Base-by-base conservation (phyloP, 2,113 vertebrate genomes). In the Cyanoderma ruficeps region DNA sequence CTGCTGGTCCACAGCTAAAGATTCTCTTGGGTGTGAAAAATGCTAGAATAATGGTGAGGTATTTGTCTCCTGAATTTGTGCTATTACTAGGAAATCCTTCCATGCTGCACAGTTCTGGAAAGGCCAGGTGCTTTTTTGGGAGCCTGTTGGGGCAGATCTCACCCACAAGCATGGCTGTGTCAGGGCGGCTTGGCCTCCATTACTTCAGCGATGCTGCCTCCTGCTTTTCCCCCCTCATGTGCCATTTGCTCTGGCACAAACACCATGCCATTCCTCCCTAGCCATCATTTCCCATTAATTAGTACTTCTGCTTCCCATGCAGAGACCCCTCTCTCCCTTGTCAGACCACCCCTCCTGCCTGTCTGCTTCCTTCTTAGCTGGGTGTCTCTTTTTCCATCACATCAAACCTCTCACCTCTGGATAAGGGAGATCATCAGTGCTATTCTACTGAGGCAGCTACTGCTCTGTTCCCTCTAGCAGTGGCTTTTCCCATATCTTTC, bases 21-120 rank as follows among this genome's bases (percentile, higher is more conserved):
- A 96, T 92, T 68, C 86, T 92, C 90, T 89, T 89, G 93, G 60
- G 96, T 89, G 57, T 95, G 94, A 97, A 95, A 96, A 96, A 96
- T 90, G 76, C 83, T 93, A 18, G 56, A 88, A 95, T 88, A 96
- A 96, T 96, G 83, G 88, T 44, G 69, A 87, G 46, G 33, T 81
- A 95, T 97, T 96, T 95, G 95, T 97, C 79, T 96, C 69, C 65
- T 82, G 80, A 96, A 96, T 90, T 63, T 75, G 68, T 91, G 83
- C 92, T 92, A 50, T 94, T 88, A 68, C 44, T 89, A 41, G 72
- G 69, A 91, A 92, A 93, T 90, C 61, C 68, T 90, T 86, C 22
- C 44, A 17, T n/a, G 15, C 7, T 37, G 31, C 21, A n/a, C 25
- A 71, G 49, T 18, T 68, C 76, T 92, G 57, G 39, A 63, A 86